Evolutionary conservation across 53 echinoderm and acorn worm genomes (phyloP).

Genomic region (Patiria pectinifera): DNA sequence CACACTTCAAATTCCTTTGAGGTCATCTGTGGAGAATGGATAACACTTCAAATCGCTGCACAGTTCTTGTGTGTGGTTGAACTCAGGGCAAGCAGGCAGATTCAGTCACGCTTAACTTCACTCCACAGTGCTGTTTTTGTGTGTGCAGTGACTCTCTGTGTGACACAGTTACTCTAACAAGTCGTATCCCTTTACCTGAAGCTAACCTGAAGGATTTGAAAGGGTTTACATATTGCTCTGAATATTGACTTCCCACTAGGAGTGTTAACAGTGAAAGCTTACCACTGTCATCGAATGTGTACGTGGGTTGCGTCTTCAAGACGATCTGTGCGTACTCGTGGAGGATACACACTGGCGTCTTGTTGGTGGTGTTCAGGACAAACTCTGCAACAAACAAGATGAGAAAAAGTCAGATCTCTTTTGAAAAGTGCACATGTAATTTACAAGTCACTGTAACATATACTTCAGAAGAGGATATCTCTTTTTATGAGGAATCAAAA

Average conservation of each 20-base stretch:
- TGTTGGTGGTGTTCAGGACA: slow-evolving; percentile 82
- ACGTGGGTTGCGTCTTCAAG: slow-evolving; percentile 82
- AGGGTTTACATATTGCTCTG: background rate
- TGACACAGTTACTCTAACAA: too few relatives aligned
- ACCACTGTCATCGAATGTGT: slow-evolving; percentile 83
- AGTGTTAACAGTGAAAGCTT: slow-evolving; percentile 41
- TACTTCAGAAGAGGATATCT: too few relatives aligned
- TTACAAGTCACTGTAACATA: too few relatives aligned
- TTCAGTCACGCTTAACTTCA: background rate
- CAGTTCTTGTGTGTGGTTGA: background rate
- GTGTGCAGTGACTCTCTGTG: too few relatives aligned
- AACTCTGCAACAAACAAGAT: slow-evolving; percentile 63
- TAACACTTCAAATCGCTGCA: too few relatives aligned
- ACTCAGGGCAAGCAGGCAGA: background rate
- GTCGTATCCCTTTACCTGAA: too few relatives aligned
- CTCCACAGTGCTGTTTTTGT: too few relatives aligned
- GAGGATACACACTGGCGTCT: slow-evolving; percentile 83
- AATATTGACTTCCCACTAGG: background rate
- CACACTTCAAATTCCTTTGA: too few relatives aligned
- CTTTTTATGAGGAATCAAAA: background rate
- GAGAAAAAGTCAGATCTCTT: background rate
- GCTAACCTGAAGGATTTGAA: background rate
- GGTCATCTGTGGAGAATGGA: too few relatives aligned
- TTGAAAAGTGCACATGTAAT: background rate
- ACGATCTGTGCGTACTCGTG: slow-evolving; percentile 93